Conservation (phyloP, 2,888 invertebrate genomes). For the Vannuccia rotundouncinata region DNA sequence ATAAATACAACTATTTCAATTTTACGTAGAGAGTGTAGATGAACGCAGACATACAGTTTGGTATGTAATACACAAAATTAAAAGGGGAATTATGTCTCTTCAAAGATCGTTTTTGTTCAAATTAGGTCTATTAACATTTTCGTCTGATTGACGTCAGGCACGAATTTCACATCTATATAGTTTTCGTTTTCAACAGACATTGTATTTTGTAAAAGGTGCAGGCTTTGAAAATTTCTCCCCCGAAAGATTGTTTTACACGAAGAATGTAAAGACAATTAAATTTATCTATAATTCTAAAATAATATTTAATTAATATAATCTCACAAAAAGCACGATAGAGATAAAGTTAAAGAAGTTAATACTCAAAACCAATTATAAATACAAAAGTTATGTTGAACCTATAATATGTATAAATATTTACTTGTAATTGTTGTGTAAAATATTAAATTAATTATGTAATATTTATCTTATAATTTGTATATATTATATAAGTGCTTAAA, state of each 20-base stretch:
- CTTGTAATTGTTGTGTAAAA: too few species aligned
- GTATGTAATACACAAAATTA: background rate
- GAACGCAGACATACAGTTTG: background rate
- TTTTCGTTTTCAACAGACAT: background rate
- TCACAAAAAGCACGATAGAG: too few species aligned
- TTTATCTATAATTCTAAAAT: background rate
- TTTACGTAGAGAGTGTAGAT: background rate
- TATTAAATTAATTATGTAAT: too few species aligned
- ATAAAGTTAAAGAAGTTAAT: too few species aligned
- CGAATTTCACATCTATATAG: background rate
- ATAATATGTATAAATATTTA: too few species aligned
- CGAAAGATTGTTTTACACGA: background rate
- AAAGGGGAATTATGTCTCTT: background rate
- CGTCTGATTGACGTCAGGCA: background rate
- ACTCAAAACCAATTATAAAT: too few species aligned
- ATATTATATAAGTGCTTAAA: too few species aligned
- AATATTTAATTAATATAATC: background rate
- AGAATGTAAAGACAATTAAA: background rate
- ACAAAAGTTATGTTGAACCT: too few species aligned
- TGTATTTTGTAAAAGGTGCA: background rate
- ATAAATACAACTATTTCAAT: background rate
- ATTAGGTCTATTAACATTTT: background rate
- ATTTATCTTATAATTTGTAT: too few species aligned
- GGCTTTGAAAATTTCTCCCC: background rate
- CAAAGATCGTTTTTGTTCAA: background rate